Evolutionary conservation across 2,797 vertebrate species (phyloP).

Genomic region (Mionectes olivaceus): DNA sequence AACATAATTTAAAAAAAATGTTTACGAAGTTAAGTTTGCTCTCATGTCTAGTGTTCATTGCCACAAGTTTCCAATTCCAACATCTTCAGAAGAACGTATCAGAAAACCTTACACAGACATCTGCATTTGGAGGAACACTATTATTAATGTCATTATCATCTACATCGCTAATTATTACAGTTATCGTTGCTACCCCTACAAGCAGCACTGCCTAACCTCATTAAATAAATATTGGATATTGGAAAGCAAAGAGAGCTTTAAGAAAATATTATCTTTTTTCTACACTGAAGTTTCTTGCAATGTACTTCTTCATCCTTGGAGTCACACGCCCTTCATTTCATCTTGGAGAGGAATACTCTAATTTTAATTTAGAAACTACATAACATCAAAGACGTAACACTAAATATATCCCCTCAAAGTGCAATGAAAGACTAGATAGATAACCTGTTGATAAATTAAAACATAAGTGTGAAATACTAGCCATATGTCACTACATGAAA

Average conservation of each 20-base stretch:
- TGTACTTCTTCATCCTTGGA: neutral
- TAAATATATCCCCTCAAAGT: neutral
- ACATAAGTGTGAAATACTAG: neutral
- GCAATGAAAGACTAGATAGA: neutral
- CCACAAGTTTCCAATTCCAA: neutral
- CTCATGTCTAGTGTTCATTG: neutral
- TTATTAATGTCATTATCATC: neutral
- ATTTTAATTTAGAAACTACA: neutral
- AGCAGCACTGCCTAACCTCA: neutral
- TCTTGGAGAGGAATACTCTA: neutral
- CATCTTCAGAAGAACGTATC: neutral
- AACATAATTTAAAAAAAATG: neutral
- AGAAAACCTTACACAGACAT: neutral
- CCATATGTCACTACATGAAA: neutral
- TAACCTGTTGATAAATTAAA: neutral
- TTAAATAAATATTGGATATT: neutral
- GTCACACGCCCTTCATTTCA: neutral
- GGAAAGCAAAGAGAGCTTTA: neutral
- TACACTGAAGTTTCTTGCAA: neutral
- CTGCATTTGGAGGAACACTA: neutral
- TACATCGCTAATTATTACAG: neutral
- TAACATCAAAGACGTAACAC: neutral
- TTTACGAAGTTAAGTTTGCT: neutral
- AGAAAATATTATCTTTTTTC: neutral
- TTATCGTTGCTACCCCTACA: neutral